Evolutionary conservation across 2,888 invertebrate genomes (phyloP).

Genomic region (Polia nebulosa): DNA sequence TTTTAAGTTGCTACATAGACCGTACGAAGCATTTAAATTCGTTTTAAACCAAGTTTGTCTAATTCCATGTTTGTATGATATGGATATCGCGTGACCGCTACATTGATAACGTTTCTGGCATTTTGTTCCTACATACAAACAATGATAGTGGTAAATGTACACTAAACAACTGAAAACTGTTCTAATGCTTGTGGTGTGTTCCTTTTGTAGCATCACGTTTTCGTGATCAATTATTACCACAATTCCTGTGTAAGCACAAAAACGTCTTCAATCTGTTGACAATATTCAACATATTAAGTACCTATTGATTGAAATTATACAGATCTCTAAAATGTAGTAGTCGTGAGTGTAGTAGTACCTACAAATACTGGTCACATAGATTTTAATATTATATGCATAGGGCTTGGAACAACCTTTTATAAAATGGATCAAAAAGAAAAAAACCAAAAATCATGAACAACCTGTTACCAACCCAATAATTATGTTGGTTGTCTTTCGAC

Average conservation of each 20-base stretch:
- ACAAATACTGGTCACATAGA: neutral
- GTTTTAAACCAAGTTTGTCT: neutral
- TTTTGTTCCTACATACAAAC: slow-evolving; percentile 15
- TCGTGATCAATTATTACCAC: neutral
- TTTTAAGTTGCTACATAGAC: neutral
- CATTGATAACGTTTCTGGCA: slow-evolving; percentile 41
- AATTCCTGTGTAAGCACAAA: neutral
- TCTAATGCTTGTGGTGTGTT: neutral
- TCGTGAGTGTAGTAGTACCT: too few relatives aligned
- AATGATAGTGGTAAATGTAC: slow-evolving; percentile 20
- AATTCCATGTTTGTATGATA: slow-evolving; percentile 6
- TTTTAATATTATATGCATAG: neutral
- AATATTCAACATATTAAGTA: slow-evolving; percentile 8
- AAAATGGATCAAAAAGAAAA: too few relatives aligned
- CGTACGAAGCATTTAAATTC: neutral
- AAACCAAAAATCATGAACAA: neutral
- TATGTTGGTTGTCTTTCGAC: too few relatives aligned
- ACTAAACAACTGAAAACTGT: slow-evolving; percentile 1
- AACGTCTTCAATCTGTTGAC: neutral
- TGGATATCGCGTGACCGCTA: slow-evolving; percentile 54
- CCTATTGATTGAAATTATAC: neutral
- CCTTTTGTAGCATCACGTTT: neutral
- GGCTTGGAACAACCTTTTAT: too few relatives aligned
- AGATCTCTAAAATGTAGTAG: neutral
- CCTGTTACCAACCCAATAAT: too few relatives aligned